phyloP scores from a whole-genome alignment of 2,113 vertebrate species.

The Xiphorhynchus elegans region DNA sequence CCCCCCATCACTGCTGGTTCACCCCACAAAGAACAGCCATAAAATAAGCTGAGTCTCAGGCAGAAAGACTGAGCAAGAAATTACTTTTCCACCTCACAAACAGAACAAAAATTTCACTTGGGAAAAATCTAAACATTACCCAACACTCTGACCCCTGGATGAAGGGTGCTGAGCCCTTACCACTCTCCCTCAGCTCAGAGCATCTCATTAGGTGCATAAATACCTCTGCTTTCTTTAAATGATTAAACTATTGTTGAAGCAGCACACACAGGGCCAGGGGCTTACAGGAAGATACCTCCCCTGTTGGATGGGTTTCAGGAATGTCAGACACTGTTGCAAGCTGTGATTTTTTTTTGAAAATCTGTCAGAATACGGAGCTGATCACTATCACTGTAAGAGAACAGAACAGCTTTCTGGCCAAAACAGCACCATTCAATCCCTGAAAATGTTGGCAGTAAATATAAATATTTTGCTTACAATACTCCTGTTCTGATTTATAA shows the following conservation, averaged over 20 bases:
- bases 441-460: constrained; percentile 1
- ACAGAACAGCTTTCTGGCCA: constrained; percentile 4
- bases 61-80: neutral
- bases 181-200: neutral
- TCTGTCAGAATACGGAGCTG: constrained; percentile 12
- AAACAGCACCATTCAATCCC: neutral
- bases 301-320: neutral
- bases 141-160: neutral
- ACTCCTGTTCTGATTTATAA: neutral
- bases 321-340: constrained; percentile 20
- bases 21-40: neutral
- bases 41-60: neutral
- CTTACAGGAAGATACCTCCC: neutral
- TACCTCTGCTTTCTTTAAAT: neutral
- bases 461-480: constrained; percentile 44
- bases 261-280: neutral
- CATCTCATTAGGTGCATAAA: neutral
- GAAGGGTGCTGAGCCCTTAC: neutral
- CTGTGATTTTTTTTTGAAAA: constrained; percentile 20
- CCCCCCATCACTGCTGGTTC: neutral
- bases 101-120: neutral
- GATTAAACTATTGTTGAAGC: neutral
- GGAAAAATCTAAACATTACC: neutral
- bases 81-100: neutral
- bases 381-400: constrained; percentile 5